phyloP scores from a whole-genome alignment of 2,113 vertebrate genomes.

The Entomyzon cyanotis region DNA sequence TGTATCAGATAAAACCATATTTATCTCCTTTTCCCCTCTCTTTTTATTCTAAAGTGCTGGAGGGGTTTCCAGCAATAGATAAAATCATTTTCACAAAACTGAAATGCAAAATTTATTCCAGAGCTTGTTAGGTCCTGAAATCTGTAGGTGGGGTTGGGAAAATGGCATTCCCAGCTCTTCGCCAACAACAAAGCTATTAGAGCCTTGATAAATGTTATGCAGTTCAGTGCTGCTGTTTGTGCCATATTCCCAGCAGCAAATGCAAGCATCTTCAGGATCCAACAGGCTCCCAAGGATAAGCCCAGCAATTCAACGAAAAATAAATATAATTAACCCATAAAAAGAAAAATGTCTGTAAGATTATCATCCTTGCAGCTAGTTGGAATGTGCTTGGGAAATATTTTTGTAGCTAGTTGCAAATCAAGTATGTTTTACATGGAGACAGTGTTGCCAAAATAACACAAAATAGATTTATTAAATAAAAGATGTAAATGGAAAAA shows the following conservation, averaged over 20 bases:
- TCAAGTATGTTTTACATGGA: slow-evolving; percentile 30
- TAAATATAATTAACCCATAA: slow-evolving; percentile 61
- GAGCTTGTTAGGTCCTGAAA: slow-evolving; percentile 62
- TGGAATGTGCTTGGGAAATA: slow-evolving; percentile 57
- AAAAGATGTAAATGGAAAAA: neutral
- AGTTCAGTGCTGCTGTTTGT: slow-evolving; percentile 2
- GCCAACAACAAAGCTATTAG: slow-evolving; percentile 38
- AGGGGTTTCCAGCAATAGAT: slow-evolving; percentile 44
- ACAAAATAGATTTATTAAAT: neutral
- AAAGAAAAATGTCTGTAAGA: slow-evolving; percentile 45
- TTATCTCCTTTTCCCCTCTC: neutral
- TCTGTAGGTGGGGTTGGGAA: slow-evolving; percentile 46
- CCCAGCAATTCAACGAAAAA: slow-evolving; percentile 54
- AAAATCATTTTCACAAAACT: slow-evolving; percentile 42
- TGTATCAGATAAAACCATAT: neutral
- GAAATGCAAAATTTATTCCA: slow-evolving; percentile 18
- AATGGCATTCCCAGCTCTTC: slow-evolving; percentile 3
- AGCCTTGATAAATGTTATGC: slow-evolving; percentile 14
- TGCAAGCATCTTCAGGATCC: slow-evolving; percentile 60
- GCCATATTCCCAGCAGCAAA: slow-evolving; percentile 61
- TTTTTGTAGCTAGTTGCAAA: slow-evolving; percentile 12
- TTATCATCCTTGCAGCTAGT: slow-evolving; percentile 43
- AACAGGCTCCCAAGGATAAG: slow-evolving; percentile 48
- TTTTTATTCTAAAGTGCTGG: neutral
- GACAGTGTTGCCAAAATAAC: slow-evolving; percentile 19